phyloP scores from a whole-genome alignment of 2,797 vertebrate genomes.

The Danio tinwini region DNA sequence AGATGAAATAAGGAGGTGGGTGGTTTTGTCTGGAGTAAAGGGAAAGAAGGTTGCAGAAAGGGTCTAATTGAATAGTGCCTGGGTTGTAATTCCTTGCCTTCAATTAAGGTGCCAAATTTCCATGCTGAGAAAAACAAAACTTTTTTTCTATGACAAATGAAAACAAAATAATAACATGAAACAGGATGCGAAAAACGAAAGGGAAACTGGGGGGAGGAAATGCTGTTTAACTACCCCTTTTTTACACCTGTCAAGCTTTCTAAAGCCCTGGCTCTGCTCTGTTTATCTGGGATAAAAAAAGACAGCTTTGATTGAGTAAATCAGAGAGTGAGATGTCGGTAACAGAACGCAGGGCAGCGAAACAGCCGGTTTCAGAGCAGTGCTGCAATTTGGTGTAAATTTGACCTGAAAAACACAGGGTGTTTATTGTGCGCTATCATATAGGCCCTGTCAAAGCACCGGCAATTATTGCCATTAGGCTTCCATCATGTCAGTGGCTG shows the following conservation, averaged over 20 bases:
- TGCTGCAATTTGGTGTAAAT: constrained; percentile 99
- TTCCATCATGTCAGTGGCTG: constrained; percentile 97
- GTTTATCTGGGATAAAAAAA: constrained; percentile 65
- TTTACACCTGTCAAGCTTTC: constrained; percentile 78
- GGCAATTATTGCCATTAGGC: constrained; percentile 99
- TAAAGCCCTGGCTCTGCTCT: constrained; percentile 51
- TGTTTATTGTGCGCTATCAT: constrained; percentile 96
- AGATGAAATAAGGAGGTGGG: constrained; percentile 32
- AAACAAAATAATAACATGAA: constrained; percentile 47
- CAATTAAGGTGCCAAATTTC: constrained; percentile 43
- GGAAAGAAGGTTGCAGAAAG: constrained; percentile 13
- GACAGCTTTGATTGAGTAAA: constrained; percentile 66
- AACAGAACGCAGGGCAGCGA: constrained; percentile 70
- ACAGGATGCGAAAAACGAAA: constrained; percentile 56
- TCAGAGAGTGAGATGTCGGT: constrained; percentile 59
- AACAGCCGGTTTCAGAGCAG: constrained; percentile 89
- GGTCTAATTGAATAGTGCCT: constrained; percentile 33
- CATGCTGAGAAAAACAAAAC: constrained; percentile 15
- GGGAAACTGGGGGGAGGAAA: constrained; percentile 62
- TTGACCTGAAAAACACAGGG: constrained; percentile 90
- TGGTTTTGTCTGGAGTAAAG: constrained; percentile 2
- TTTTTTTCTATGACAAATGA: constrained; percentile 12
- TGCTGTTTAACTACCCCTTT: constrained; percentile 75
- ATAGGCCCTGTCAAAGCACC: constrained; percentile 98
- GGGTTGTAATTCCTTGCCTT: constrained; percentile 22